Evolutionary conservation across 2,888 invertebrate genomes (phyloP).

Genomic region (Spilarctia lutea): DNA sequence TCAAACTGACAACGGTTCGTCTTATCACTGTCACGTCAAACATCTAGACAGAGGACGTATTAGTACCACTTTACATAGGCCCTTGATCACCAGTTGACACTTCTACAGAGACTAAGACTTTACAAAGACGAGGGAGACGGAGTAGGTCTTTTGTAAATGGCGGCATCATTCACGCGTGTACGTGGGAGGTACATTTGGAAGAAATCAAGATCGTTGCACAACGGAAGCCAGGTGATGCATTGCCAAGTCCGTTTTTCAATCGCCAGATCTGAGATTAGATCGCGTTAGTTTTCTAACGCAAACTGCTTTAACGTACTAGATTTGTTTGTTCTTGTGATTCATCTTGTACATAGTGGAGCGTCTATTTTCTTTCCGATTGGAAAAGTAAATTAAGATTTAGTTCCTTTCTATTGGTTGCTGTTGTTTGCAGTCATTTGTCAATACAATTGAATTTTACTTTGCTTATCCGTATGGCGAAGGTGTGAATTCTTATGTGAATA

Average conservation of each 20-base stretch:
- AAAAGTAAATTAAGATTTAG: constrained; percentile 62
- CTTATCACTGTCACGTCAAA: constrained; percentile 74
- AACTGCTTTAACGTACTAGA: constrained; percentile 69
- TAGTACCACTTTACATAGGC: constrained; percentile 57
- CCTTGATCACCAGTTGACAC: constrained; percentile 48
- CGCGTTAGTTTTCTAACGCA: constrained; percentile 73
- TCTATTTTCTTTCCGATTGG: constrained; percentile 57
- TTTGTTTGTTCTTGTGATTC: constrained; percentile 70
- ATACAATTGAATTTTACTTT: constrained; percentile 44
- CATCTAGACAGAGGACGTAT: constrained; percentile 61
- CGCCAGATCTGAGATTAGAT: constrained; percentile 78
- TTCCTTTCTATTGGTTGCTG: constrained; percentile 34
- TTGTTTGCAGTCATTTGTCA: constrained; percentile 41
- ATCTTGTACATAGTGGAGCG: constrained; percentile 55
- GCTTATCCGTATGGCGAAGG: constrained; percentile 22
- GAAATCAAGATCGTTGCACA: constrained; percentile 83
- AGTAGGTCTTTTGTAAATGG: constrained; percentile 65
- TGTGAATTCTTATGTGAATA: constrained; percentile 32
- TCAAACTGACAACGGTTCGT: constrained; percentile 72
- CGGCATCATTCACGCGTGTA: constrained; percentile 70
- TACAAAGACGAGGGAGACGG: constrained; percentile 41
- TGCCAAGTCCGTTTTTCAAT: constrained; percentile 76
- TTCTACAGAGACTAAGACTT: constrained; percentile 38
- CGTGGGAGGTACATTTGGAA: constrained; percentile 82
- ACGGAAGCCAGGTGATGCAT: constrained; percentile 85